These are phyloP conservation scores for Cephus runcator DNA, from an alignment of 2,888 invertebrate genomes.

Conservation along the genomic window DNA sequence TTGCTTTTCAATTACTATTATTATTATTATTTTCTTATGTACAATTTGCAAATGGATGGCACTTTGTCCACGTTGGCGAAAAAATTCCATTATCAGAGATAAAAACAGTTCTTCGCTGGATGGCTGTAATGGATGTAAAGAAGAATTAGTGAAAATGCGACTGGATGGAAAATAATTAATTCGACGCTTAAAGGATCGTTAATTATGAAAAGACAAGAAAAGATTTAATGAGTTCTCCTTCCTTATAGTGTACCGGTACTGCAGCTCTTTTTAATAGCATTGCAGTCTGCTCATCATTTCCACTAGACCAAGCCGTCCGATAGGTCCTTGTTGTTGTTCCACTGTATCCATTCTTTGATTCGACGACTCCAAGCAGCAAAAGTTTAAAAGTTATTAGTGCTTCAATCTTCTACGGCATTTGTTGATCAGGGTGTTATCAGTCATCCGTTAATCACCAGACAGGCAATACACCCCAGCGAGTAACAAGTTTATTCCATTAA, in stretches of 20 bases:
- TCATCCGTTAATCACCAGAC: not conserved
- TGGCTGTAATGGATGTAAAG: not conserved
- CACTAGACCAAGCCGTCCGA: not conserved
- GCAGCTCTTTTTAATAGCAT: too few species aligned
- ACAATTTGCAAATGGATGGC: not conserved
- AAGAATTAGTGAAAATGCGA: not conserved
- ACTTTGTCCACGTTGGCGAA: not conserved
- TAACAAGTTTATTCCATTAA: conserved; percentile 7
- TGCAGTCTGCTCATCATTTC: not conserved
- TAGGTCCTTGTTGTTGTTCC: not conserved
- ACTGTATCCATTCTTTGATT: not conserved
- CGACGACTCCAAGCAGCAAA: not conserved
- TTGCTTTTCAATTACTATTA: not conserved
- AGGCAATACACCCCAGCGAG: not conserved
- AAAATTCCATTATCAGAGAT: not conserved
- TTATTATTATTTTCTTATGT: not conserved
- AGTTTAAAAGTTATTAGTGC: not conserved
- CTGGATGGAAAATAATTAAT: not conserved
- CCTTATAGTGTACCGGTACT: not conserved
- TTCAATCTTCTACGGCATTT: not conserved
- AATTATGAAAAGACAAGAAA: not conserved
- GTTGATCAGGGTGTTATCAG: not conserved
- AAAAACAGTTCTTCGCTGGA: not conserved
- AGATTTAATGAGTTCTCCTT: not conserved
- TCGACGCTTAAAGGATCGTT: not conserved